These are phyloP conservation scores for Portunus trituberculatus DNA, from an alignment of 1,140 invertebrate species.

Conservation along the genomic window DNA sequence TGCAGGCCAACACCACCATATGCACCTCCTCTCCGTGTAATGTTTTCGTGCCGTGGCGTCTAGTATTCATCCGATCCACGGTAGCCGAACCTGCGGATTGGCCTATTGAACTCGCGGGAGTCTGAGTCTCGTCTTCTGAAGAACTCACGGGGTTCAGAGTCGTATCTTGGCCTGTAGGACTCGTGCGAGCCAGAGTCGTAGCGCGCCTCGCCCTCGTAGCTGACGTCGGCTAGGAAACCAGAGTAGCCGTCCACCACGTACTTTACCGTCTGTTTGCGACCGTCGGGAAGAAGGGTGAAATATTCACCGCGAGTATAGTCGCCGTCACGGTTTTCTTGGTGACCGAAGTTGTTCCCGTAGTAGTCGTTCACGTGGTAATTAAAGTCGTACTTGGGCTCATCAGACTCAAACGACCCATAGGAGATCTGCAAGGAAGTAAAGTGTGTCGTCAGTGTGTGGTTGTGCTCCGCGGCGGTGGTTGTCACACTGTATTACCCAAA, in stretches of 20 bases:
- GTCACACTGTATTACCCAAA: too few species aligned
- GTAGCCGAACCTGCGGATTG: too few species aligned
- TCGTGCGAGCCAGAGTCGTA: neutral
- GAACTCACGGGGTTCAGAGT: neutral
- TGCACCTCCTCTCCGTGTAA: too few species aligned
- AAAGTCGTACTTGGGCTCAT: conserved; percentile 28
- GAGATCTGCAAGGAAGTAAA: neutral
- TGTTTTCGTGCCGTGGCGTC: too few species aligned
- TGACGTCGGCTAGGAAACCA: conserved; percentile 25
- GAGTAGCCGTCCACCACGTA: conserved; percentile 33
- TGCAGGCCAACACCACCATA: too few species aligned
- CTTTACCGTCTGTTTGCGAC: neutral
- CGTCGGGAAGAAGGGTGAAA: neutral
- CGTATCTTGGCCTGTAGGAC: neutral
- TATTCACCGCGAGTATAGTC: neutral
- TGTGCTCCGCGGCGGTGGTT: too few species aligned
- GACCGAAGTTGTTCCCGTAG: neutral
- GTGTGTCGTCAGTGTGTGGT: neutral
- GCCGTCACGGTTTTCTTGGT: neutral
- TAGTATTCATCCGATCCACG: too few species aligned
- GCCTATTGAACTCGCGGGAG: too few species aligned
- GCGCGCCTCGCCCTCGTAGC: neutral
- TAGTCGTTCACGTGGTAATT: neutral
- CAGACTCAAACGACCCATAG: neutral
- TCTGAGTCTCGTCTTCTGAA: too few species aligned